Evolutionary conservation across 53 echinoderm and acorn worm genomes (phyloP).

Genomic region (Apostichopus leukothele): DNA sequence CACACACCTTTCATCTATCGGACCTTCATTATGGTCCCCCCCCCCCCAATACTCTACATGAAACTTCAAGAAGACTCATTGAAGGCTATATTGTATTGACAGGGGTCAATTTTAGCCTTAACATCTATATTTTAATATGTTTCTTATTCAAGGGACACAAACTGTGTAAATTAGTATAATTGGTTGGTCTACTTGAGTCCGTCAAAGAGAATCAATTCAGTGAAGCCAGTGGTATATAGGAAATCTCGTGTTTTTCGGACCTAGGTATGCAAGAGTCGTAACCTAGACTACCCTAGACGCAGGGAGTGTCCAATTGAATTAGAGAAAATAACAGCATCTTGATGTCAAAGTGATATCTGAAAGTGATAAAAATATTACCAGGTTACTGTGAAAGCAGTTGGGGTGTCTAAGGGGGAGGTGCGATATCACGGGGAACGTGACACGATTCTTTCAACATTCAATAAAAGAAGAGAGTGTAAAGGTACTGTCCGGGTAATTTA

Average conservation of each 20-base stretch:
- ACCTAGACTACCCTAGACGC: slow-evolving; percentile 30
- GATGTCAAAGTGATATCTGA: slow-evolving; percentile 1
- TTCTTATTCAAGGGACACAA: not conserved
- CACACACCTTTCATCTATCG: too few species aligned
- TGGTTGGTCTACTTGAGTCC: slow-evolving; percentile 11
- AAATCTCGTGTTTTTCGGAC: slow-evolving; percentile 16
- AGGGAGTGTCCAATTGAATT: slow-evolving; percentile 44
- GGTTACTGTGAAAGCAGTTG: slow-evolving; percentile 30
- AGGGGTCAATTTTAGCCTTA: slow-evolving; percentile 27
- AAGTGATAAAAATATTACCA: slow-evolving; percentile 35
- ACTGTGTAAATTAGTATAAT: slow-evolving; percentile 31
- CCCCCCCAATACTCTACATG: not conserved
- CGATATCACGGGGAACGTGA: not conserved
- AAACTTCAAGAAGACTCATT: slow-evolving; percentile 29
- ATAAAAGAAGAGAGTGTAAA: not conserved
- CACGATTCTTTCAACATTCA: not conserved
- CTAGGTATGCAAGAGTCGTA: slow-evolving; percentile 18
- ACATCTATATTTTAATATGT: not conserved
- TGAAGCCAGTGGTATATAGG: not conserved
- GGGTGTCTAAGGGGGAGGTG: not conserved
- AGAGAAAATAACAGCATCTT: not conserved
- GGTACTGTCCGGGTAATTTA: not conserved
- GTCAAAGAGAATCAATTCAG: not conserved
- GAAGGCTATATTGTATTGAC: slow-evolving; percentile 36
- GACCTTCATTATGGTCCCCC: too few species aligned